phyloP scores from a whole-genome alignment of 37 sponge, comb jelly and placozoan species.

The Axinella damicornis region DNA sequence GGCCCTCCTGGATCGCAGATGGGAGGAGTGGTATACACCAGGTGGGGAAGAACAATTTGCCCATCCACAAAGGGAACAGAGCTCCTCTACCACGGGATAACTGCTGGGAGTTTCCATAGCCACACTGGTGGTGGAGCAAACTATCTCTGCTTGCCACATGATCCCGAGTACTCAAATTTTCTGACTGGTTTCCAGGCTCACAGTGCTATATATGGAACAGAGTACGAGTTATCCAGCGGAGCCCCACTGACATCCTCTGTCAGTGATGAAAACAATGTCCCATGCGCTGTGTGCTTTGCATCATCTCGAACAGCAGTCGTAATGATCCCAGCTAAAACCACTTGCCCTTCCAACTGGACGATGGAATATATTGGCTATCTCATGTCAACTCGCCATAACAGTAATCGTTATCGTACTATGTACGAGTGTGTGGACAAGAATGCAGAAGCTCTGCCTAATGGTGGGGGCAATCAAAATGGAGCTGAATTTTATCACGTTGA shows the following conservation, averaged over 20 bases:
- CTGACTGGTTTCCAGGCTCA: conserved; percentile 15
- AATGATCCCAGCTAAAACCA: conserved; percentile 59
- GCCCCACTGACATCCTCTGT: not conserved
- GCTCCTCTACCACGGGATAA: conserved; percentile 41
- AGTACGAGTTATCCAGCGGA: conserved; percentile 19
- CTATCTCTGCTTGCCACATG: conserved; percentile 59
- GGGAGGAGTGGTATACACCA: conserved; percentile 52
- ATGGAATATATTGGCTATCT: conserved; percentile 53
- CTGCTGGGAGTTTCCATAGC: conserved; percentile 7
- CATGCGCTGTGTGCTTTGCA: conserved; percentile 59
- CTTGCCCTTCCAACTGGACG: conserved; percentile 44
- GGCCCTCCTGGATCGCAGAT: too few species aligned
- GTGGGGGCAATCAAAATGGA: too few species aligned
- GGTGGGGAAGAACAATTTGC: conserved; percentile 63
- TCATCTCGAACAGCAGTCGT: not conserved
- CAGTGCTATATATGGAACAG: conserved; percentile 40
- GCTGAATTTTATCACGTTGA: too few species aligned
- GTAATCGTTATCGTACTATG: too few species aligned
- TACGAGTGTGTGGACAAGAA: too few species aligned
- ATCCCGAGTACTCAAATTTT: conserved; percentile 4
- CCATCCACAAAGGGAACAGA: conserved; percentile 34
- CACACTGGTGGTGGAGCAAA: conserved; percentile 61
- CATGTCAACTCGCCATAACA: conserved; percentile 1
- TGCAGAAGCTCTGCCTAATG: too few species aligned
- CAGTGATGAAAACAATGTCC: conserved; percentile 11